Percentiles rank a stretch among this genome's conserved stretches.
Evolutionary conservation across 1,140 invertebrate species (phyloP).

Genomic region (Anoplolepis gracilipes): DNA sequence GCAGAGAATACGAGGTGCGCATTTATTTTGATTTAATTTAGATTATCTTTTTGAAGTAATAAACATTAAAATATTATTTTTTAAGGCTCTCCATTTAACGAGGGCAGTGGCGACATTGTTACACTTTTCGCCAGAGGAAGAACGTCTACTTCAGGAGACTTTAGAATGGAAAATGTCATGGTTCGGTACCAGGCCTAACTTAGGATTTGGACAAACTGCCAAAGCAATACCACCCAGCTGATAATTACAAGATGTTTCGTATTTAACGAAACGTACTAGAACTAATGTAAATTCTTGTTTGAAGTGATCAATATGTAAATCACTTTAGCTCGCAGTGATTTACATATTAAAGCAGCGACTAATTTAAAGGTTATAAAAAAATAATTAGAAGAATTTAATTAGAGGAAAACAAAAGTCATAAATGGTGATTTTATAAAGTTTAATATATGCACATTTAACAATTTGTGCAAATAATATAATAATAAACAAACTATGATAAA

Average conservation of each 20-base stretch:
- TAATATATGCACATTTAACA: not conserved
- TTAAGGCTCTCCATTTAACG: slow-evolving; percentile 94
- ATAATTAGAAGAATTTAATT: slow-evolving; percentile 30
- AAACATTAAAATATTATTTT: slow-evolving; percentile 19
- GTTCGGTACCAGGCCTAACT: slow-evolving; percentile 90
- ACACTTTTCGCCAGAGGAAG: slow-evolving; percentile 94
- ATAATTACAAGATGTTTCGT: slow-evolving; percentile 72
- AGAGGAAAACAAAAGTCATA: slow-evolving; percentile 11
- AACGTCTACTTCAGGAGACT: slow-evolving; percentile 94
- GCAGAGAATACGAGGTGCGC: slow-evolving; percentile 91
- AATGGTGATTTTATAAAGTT: slow-evolving; percentile 19
- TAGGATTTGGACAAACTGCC: slow-evolving; percentile 87
- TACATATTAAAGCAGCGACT: not conserved
- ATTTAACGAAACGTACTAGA: not conserved
- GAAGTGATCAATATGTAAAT: not conserved
- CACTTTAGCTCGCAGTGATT: not conserved
- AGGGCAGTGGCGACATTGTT: slow-evolving; percentile 94
- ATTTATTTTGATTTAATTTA: slow-evolving; percentile 31
- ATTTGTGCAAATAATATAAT: slow-evolving; percentile 15
- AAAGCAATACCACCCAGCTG: slow-evolving; percentile 87
- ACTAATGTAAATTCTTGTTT: not conserved
- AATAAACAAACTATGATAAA: not conserved
- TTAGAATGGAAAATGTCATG: slow-evolving; percentile 95
- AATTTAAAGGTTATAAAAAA: slow-evolving; percentile 22
- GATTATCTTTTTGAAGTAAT: not conserved